These are phyloP conservation scores for Burhinus oedicnemus DNA, from an alignment of 2,113 vertebrate species.

Conservation along the genomic window DNA sequence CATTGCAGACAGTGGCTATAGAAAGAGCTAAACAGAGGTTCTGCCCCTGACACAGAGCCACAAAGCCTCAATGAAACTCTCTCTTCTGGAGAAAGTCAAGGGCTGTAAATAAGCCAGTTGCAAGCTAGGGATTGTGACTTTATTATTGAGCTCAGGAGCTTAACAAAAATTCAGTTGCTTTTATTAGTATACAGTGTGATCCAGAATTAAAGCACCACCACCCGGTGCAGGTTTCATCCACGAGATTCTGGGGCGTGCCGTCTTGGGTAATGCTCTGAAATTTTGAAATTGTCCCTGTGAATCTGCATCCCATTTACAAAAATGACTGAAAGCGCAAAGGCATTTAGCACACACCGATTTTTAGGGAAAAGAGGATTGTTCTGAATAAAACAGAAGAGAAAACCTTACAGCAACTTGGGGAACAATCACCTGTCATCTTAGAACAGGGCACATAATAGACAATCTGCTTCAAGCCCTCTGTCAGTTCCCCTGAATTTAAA, in stretches of 20 bases:
- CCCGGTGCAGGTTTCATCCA: background rate
- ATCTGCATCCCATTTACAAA: background rate
- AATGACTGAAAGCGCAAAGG: background rate
- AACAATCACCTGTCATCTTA: conserved; percentile 24
- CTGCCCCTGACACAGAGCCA: background rate
- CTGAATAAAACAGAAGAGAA: conserved; percentile 16
- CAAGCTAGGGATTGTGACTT: background rate
- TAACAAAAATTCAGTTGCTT: background rate
- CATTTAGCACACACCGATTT: background rate
- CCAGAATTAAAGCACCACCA: background rate
- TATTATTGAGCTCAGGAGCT: background rate
- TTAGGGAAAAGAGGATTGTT: background rate
- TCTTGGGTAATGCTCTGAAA: background rate
- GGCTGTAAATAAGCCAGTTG: background rate
- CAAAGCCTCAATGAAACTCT: background rate
- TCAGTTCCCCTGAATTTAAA: conserved; percentile 3
- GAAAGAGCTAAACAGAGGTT: background rate
- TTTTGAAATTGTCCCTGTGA: background rate
- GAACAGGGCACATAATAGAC: conserved; percentile 13
- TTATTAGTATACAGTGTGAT: background rate
- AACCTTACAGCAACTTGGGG: background rate
- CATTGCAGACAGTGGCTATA: background rate
- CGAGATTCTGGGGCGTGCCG: background rate
- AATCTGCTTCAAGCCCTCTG: background rate
- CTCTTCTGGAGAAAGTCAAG: background rate